These are phyloP conservation scores for Apoda limacodes DNA, from an alignment of 2,888 invertebrate species.

Conservation along the genomic window DNA sequence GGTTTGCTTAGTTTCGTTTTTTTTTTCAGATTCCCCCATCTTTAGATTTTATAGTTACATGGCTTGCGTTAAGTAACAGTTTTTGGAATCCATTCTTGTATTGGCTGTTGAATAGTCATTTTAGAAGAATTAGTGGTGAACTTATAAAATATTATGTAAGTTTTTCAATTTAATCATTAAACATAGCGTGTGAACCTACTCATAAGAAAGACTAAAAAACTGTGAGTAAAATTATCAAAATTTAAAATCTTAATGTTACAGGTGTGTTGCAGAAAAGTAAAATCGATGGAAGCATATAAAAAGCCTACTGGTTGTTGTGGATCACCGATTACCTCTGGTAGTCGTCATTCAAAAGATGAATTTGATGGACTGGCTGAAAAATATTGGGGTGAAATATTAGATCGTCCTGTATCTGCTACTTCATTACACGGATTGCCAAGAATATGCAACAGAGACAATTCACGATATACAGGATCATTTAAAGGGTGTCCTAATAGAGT, in stretches of 20 bases:
- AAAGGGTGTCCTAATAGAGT: conserved; percentile 51
- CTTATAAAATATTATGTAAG: conserved; percentile 81
- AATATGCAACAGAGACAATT: conserved; percentile 54
- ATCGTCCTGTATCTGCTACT: conserved; percentile 80
- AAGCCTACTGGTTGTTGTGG: conserved; percentile 61
- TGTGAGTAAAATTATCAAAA: conserved; percentile 11
- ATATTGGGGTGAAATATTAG: conserved; percentile 83
- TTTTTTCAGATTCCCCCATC: conserved; percentile 77
- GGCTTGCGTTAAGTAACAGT: conserved; percentile 88
- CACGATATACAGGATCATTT: conserved; percentile 56
- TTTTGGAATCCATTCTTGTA: conserved; percentile 93
- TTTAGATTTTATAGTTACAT: conserved; percentile 86
- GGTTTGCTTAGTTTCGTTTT: conserved; percentile 3
- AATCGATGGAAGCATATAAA: conserved; percentile 51
- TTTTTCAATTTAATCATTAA: conserved; percentile 15
- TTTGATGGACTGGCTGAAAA: conserved; percentile 77
- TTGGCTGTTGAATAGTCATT: conserved; percentile 89
- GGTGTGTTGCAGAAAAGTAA: conserved; percentile 56
- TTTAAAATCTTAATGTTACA: too few relatives aligned
- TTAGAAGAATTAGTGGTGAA: conserved; percentile 83
- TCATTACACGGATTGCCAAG: conserved; percentile 79
- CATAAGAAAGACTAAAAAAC: conserved; percentile 5
- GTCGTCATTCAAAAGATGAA: conserved; percentile 65
- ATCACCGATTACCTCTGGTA: conserved; percentile 59
- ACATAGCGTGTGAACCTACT: background rate